Percentiles rank a stretch among this genome's conserved stretches.
These are phyloP conservation scores for Augochlorella aurata DNA, from an alignment of 2,888 invertebrate species.

Conservation along the genomic window DNA sequence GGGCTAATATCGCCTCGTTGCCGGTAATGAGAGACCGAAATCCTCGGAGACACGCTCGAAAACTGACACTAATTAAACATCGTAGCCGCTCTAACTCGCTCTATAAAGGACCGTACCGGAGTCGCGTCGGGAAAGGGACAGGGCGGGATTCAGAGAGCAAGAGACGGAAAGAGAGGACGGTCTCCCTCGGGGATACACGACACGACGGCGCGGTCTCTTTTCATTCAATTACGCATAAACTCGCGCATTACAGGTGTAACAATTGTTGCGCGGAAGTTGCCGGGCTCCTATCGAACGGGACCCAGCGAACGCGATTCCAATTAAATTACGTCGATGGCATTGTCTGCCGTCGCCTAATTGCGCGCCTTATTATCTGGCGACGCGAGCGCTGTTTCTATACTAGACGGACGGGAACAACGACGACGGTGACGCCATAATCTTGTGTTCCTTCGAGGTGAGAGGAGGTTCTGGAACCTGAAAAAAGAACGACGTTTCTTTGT, in stretches of 20 bases:
- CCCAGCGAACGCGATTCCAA: conserved; percentile 14
- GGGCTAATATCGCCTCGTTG: conserved; percentile 38
- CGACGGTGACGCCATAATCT: background rate
- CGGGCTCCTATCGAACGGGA: background rate
- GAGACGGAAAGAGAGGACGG: background rate
- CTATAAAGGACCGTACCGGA: conserved; percentile 48
- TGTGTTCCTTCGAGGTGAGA: background rate
- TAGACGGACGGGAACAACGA: background rate
- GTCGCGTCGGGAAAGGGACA: background rate
- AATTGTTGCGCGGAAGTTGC: conserved; percentile 34
- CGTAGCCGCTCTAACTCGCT: conserved; percentile 44
- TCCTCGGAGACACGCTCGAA: conserved; percentile 38
- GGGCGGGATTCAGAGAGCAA: background rate
- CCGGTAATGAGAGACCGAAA: conserved; percentile 37
- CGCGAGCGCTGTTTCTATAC: background rate
- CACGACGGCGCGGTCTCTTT: conserved; percentile 29
- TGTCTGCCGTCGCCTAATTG: conserved; percentile 16
- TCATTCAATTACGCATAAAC: conserved; percentile 46
- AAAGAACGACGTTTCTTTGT: too few relatives aligned
- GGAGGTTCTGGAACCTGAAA: too few relatives aligned
- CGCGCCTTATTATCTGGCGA: conserved; percentile 7
- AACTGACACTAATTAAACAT: conserved; percentile 61
- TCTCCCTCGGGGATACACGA: background rate
- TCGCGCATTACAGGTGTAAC: conserved; percentile 27
- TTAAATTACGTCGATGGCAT: conserved; percentile 28